Percentiles rank a stretch among this genome's conserved stretches.
These are phyloP conservation scores for Rachycentron canadum DNA, from an alignment of 2,797 vertebrate genomes.

Conservation along the genomic window DNA sequence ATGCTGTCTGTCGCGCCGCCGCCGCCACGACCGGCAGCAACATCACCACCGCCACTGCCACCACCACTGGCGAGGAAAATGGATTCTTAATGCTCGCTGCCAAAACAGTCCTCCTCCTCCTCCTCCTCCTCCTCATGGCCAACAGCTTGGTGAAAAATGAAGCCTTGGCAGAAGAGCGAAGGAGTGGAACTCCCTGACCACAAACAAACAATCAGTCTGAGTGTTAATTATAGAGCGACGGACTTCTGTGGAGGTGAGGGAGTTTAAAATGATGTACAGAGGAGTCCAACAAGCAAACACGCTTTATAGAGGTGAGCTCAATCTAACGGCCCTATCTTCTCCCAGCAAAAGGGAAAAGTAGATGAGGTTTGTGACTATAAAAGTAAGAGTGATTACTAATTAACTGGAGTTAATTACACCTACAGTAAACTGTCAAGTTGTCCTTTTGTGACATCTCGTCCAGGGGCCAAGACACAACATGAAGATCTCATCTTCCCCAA, in stretches of 20 bases:
- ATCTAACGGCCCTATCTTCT: background rate
- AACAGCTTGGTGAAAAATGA: conserved; percentile 49
- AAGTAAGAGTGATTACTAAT: too few relatives aligned
- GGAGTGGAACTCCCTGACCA: conserved; percentile 14
- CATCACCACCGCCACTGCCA: conserved; percentile 11
- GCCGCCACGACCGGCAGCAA: background rate
- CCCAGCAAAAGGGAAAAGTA: background rate
- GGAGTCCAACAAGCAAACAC: background rate
- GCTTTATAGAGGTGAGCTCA: background rate
- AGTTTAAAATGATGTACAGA: conserved; percentile 15
- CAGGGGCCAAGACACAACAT: too few relatives aligned
- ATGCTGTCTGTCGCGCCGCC: conserved; percentile 35
- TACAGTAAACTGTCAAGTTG: too few relatives aligned
- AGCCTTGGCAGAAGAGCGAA: conserved; percentile 12
- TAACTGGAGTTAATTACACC: too few relatives aligned
- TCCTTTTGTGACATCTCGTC: too few relatives aligned
- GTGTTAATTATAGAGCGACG: conserved; percentile 55
- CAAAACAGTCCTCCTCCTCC: conserved; percentile 33
- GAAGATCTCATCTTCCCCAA: too few relatives aligned
- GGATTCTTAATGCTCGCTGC: conserved; percentile 46
- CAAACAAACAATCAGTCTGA: conserved; percentile 61
- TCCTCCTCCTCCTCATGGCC: background rate
- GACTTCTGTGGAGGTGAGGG: background rate
- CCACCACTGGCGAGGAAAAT: conserved; percentile 59
- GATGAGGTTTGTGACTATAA: background rate